Evolutionary conservation across 2,888 invertebrate genomes (phyloP), one percentile per base, ranked within the genome.

Genomic region (Parnassius smintheus): DNA sequence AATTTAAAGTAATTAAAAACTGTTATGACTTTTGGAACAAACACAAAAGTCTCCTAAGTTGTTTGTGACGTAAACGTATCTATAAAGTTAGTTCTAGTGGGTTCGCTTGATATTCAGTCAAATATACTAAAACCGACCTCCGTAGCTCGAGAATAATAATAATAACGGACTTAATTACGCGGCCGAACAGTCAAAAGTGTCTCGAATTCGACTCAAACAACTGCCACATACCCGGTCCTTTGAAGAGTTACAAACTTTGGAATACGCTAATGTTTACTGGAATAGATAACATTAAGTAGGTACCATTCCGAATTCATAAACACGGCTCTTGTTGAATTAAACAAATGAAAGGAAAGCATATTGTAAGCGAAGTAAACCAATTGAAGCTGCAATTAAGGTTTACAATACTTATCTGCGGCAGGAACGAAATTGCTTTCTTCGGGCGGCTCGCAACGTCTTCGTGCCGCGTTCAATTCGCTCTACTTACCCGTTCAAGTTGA

Each of bases 401-500:
- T 64, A 73, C 72, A 69, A 68, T 74, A 80, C 76, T 83, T 81
- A 83, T 76, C 74, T 73, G 71, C 68, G 74, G 72, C 74, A 70
- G 70, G 70, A 68, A 71, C 73, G 69, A 78, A 83, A 84, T 86
- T 81, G 80, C 83, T 83, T 83, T 85, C 85, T 83, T 85, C 74
- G 74, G 71, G 65, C 51, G 50, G 51, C 51, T 13, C 44, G 68
- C 74, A 72, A 65, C 73, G 75, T 74, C 77, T 83, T 79, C 67
- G 70, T 79, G 78, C 71, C 68, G 46, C 66, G 72, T 82, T 83
- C 67, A 68, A 65, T 72, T 67, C 64, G 57, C 53, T 66, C 65
- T 25, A 68, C 62, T 66, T 59, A 10, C 54, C 59, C 45, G 59
- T 13, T 22, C 54, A 11, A 64, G 58, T 62, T 35, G 35, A 4